phyloP scores from a whole-genome alignment of 2,797 vertebrate species.

The Apogon talboti region DNA sequence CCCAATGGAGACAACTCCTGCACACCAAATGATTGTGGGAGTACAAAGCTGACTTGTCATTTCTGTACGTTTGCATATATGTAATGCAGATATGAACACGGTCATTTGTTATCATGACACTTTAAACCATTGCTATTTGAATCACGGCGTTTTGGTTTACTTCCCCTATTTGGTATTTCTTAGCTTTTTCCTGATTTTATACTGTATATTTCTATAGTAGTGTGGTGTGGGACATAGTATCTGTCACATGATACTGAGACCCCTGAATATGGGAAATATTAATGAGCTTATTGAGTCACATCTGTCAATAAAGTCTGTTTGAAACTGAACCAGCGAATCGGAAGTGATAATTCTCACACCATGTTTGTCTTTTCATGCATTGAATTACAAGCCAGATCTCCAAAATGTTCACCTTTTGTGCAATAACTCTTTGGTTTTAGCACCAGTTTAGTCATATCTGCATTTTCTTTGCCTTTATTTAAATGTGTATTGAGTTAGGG shows the following conservation, averaged over 20 bases:
- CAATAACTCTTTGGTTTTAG: too few relatives aligned
- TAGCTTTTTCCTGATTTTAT: too few relatives aligned
- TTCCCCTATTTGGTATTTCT: neutral
- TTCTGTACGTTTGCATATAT: neutral
- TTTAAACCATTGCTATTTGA: neutral
- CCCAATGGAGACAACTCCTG: neutral
- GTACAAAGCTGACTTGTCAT: neutral
- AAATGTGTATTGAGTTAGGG: too few relatives aligned
- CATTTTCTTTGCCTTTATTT: too few relatives aligned
- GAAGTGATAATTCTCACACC: neutral
- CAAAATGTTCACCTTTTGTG: too few relatives aligned
- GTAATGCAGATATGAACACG: neutral
- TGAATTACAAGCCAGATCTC: too few relatives aligned
- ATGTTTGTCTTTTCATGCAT: too few relatives aligned
- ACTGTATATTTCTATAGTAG: neutral
- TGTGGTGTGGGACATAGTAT: too few relatives aligned
- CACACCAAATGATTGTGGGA: neutral
- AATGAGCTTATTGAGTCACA: neutral
- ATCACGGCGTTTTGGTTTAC: neutral
- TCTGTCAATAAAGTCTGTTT: neutral
- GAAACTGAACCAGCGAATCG: neutral
- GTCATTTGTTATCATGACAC: neutral
- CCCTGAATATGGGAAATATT: neutral
- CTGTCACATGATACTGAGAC: too few relatives aligned
- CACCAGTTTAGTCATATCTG: too few relatives aligned